A percentile compares a stretch with the other conserved stretches of the same genome.
These are phyloP conservation scores for Lasioglossum oenotherae DNA, from an alignment of 2,888 invertebrate species.

Conservation along the genomic window DNA sequence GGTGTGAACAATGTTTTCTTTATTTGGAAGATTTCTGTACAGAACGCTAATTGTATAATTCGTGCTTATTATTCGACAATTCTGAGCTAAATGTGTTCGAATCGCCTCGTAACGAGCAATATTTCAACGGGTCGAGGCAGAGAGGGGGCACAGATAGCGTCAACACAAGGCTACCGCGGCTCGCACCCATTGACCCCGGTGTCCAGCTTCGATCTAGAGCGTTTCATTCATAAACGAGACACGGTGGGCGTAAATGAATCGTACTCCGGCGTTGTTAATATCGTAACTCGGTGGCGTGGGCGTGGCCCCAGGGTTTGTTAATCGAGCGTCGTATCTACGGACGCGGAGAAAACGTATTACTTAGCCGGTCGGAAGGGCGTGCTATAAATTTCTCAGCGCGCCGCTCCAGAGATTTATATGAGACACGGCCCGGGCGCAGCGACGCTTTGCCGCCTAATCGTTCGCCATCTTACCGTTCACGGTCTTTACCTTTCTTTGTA, in stretches of 20 bases:
- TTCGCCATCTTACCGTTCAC: constrained; percentile 53
- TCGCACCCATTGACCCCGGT: constrained; percentile 72
- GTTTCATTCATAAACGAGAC: constrained; percentile 75
- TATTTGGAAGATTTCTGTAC: neutral
- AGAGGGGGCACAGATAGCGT: constrained; percentile 70
- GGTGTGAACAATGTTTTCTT: neutral
- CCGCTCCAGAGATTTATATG: constrained; percentile 64
- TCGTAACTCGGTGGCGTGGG: constrained; percentile 71
- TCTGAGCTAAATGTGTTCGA: constrained; percentile 65
- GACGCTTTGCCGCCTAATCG: constrained; percentile 66
- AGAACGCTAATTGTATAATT: no score
- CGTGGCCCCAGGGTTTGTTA: constrained; percentile 73
- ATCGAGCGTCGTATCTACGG: constrained; percentile 70
- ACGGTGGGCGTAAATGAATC: constrained; percentile 76
- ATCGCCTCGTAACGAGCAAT: constrained; percentile 67
- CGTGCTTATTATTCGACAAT: neutral
- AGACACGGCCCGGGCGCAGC: constrained; percentile 55
- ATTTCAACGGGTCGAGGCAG: constrained; percentile 73
- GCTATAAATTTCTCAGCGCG: constrained; percentile 63
- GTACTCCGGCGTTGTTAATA: constrained; percentile 75
- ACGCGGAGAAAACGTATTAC: constrained; percentile 71
- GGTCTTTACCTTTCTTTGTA: constrained; percentile 28
- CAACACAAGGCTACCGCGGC: constrained; percentile 71
- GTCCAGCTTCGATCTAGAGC: constrained; percentile 70
- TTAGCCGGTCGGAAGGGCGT: constrained; percentile 68